These are phyloP conservation scores for Aulostomus chinensis DNA, from an alignment of 2,797 vertebrate species.

Conservation along the genomic window DNA sequence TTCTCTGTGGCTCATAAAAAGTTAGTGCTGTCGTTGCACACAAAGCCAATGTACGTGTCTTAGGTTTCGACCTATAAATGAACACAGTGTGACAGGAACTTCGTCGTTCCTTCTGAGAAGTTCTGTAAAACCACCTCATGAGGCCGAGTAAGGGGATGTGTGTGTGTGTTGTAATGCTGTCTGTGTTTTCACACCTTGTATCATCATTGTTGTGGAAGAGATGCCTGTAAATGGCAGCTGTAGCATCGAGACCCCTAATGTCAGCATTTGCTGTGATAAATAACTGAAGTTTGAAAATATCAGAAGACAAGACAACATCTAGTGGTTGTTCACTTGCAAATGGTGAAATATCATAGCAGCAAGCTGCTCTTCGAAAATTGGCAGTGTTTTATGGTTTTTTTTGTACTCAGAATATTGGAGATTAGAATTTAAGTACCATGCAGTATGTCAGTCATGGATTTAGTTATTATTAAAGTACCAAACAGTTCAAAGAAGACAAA, in stretches of 20 bases:
- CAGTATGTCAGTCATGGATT: not conserved
- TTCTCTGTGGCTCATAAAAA: constrained; percentile 10
- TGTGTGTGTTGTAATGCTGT: constrained; percentile 35
- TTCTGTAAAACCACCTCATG: constrained; percentile 50
- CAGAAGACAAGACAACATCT: constrained; percentile 1
- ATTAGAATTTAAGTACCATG: not conserved
- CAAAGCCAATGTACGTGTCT: not conserved
- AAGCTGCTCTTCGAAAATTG: no score
- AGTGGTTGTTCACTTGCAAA: not conserved
- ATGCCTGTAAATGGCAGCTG: constrained; percentile 60
- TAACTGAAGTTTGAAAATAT: not conserved
- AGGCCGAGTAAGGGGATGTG: constrained; percentile 25
- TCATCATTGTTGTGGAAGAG: constrained; percentile 48
- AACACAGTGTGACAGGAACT: constrained; percentile 53
- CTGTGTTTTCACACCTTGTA: constrained; percentile 52
- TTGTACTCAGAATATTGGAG: not conserved
- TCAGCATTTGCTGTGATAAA: no score
- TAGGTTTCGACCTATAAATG: constrained; percentile 21
- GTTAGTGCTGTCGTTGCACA: constrained; percentile 13
- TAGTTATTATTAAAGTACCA: no score
- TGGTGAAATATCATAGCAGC: no score
- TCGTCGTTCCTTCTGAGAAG: constrained; percentile 66
- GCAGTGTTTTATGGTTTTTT: no score
- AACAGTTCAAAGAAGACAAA: no score
- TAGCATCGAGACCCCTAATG: constrained; percentile 32